Evolutionary conservation across 2,113 vertebrate species (phyloP).

Genomic region (Lasiurus cinereus): DNA sequence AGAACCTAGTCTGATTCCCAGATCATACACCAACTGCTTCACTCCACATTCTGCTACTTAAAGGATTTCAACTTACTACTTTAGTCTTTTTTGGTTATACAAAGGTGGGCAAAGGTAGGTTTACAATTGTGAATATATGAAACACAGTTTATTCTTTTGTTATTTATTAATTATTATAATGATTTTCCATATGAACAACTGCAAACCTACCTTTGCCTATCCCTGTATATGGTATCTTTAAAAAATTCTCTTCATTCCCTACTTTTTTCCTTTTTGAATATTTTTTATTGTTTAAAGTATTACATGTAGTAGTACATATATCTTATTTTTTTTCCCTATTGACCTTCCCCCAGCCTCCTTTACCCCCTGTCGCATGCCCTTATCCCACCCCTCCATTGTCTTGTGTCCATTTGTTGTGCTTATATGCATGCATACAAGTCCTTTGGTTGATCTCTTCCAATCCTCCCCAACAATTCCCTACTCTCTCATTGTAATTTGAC

Average conservation of each 20-base stretch:
- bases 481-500: too few relatives aligned
- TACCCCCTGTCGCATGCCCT: too few relatives aligned
- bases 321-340: too few relatives aligned
- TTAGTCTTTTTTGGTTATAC: constrained; percentile 1
- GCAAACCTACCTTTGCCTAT: not conserved
- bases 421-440: too few relatives aligned
- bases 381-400: too few relatives aligned
- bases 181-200: not conserved
- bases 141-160: not conserved
- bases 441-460: too few relatives aligned
- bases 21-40: not conserved
- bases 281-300: too few relatives aligned
- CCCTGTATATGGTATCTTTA: not conserved
- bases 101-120: not conserved
- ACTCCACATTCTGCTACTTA: not conserved
- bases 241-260: constrained; percentile 3
- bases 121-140: not conserved
- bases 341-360: too few relatives aligned
- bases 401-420: too few relatives aligned
- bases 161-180: not conserved
- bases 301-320: too few relatives aligned
- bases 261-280: not conserved
- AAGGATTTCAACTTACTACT: not conserved
- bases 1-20: not conserved
- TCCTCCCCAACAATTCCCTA: too few relatives aligned